phyloP scores from a whole-genome alignment of 2,888 invertebrate species.

The Drosophila merina region DNA sequence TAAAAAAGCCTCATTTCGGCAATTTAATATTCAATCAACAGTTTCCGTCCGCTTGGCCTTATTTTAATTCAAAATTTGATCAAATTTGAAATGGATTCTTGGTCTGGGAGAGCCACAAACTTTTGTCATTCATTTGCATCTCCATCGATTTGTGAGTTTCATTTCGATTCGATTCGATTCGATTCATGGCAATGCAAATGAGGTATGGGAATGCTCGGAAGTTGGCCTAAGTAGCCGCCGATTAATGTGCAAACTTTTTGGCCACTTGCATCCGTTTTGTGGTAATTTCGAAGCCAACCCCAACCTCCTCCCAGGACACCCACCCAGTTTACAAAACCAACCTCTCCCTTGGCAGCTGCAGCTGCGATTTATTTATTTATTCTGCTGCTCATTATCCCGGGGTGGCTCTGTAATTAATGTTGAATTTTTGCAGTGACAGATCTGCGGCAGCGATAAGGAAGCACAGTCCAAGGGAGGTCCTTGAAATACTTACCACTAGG shows the following conservation, averaged over 20 bases:
- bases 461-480: background rate
- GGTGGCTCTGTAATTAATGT: slow-evolving; percentile 51
- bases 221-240: slow-evolving; percentile 48
- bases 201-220: slow-evolving; percentile 8
- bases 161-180: slow-evolving; percentile 5
- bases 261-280: slow-evolving; percentile 54
- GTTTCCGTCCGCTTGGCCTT: background rate
- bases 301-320: background rate
- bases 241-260: slow-evolving; percentile 58
- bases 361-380: slow-evolving; percentile 50
- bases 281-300: slow-evolving; percentile 23
- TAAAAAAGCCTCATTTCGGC: background rate
- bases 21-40: background rate
- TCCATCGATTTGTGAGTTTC: slow-evolving; percentile 38
- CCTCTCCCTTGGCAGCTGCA: background rate
- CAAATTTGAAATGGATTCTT: slow-evolving; percentile 19
- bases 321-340: too few relatives aligned
- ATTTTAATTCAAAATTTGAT: slow-evolving; percentile 31
- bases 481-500: background rate
- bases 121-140: slow-evolving; percentile 35
- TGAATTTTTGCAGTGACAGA: slow-evolving; percentile 55
- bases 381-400: slow-evolving; percentile 48
- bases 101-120: slow-evolving; percentile 3
- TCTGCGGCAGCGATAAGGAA: slow-evolving; percentile 42
- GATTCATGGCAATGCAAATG: slow-evolving; percentile 21